These are phyloP conservation scores for Trachelus tabidus DNA, from an alignment of 2,888 invertebrate species.

Conservation along the genomic window DNA sequence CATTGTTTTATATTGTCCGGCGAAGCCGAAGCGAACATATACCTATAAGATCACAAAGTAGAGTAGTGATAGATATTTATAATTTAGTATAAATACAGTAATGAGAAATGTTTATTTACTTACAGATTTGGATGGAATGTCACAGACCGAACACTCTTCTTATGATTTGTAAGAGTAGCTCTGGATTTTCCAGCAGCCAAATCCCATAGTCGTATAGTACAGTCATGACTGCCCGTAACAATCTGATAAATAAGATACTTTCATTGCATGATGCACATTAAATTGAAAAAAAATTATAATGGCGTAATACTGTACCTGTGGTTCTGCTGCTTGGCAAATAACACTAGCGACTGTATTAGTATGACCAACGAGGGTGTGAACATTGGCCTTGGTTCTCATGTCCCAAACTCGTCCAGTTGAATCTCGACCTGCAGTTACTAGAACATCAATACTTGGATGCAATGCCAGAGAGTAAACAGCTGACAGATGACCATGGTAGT, in stretches of 20 bases:
- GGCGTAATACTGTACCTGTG: conserved; percentile 74
- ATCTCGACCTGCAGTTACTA: conserved; percentile 94
- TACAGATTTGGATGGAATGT: conserved; percentile 80
- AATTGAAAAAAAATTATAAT: neutral
- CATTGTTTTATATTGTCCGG: conserved; percentile 99
- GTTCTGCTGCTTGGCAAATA: conserved; percentile 91
- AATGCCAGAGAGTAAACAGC: conserved; percentile 94
- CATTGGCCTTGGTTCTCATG: conserved; percentile 98
- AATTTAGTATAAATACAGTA: neutral
- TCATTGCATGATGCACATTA: neutral
- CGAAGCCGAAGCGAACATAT: conserved; percentile 97
- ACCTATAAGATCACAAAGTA: conserved; percentile 62
- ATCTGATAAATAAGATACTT: conserved; percentile 69
- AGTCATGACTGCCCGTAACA: conserved; percentile 94
- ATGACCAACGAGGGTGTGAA: conserved; percentile 95
- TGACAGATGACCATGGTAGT: conserved; percentile 98
- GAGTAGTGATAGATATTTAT: conserved; percentile 7
- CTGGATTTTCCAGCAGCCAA: conserved; percentile 94
- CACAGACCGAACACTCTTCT: conserved; percentile 90
- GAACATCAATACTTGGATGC: conserved; percentile 95
- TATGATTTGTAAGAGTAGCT: conserved; percentile 97
- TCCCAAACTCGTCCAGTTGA: conserved; percentile 98
- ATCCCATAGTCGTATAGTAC: conserved; percentile 97
- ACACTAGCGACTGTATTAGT: conserved; percentile 97
- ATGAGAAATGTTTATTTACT: conserved; percentile 39